Base-by-base conservation (phyloP, 2,888 invertebrate genomes). In the Acronicta alni region DNA sequence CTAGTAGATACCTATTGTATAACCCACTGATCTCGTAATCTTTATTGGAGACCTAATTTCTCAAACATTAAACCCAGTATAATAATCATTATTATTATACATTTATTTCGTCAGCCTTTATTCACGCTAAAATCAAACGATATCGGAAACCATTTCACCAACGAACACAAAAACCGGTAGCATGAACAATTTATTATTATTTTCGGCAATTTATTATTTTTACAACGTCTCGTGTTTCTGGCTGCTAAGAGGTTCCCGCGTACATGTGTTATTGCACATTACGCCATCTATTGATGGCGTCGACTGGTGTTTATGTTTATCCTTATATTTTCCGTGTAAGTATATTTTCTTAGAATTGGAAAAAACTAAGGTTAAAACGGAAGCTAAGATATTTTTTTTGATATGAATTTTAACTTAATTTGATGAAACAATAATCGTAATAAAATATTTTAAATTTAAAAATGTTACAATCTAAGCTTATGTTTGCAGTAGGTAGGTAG, bases 71-170 rank as follows among this genome's bases (percentile, higher is more conserved):
- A 49, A 37, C 43, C 18, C 30, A 49, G 48, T 38, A 54, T 57
- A 58, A n/a, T n/a, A n/a, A n/a, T n/a, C n/a, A n/a, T n/a, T n/a
- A n/a, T n/a, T n/a, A n/a, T n/a, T n/a, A n/a, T n/a, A n/a, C n/a
- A n/a, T n/a, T n/a, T n/a, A n/a, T 61, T 65, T 69, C 42, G 60
- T 26, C 57, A 32, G 23, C 37, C n/a, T 44, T 42, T 56, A 57
- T 17, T 42, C 15, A 8, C n/a, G 26, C 18, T 44, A 44, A 51
- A 55, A 39, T 53, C 26, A 58, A 63, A 32, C 16, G 16, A 26
- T 38, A 52, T 72, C 39, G 57, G 59, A 71, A 74, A 32, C 47
- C 32, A 59, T 72, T 71, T 46, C 15, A 53, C 35, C 20, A 43
- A 15, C 35, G 53, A 52, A 61, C 43, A 57, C 17, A 56, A 1